A percentile compares a stretch with the other conserved stretches of the same genome.
These are phyloP conservation scores for Ia io DNA, from an alignment of 2,113 vertebrate genomes.

Conservation along the genomic window DNA sequence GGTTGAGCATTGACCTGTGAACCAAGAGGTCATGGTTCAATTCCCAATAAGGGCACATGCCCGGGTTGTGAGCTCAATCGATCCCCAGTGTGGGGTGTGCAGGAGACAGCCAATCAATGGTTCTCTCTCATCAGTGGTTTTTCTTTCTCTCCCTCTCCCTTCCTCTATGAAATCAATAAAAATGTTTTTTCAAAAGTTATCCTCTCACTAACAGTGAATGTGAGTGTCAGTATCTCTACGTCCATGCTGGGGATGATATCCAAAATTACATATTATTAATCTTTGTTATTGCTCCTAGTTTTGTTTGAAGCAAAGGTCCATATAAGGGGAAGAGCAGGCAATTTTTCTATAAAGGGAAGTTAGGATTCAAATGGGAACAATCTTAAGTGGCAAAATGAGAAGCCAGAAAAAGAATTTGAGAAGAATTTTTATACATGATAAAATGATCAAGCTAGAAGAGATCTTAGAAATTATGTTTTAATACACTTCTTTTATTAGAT, in stretches of 20 bases:
- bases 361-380: conserved; percentile 1
- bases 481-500: not conserved
- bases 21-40: too few relatives aligned
- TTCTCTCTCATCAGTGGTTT: too few relatives aligned
- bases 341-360: not conserved
- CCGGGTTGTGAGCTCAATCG: too few relatives aligned
- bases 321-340: not conserved
- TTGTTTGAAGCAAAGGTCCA: not conserved
- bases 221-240: not conserved
- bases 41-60: too few relatives aligned
- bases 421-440: not conserved
- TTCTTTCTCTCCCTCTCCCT: too few relatives aligned
- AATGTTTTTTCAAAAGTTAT: not conserved
- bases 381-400: not conserved
- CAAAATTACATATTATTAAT: not conserved
- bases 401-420: not conserved
- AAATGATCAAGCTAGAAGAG: not conserved
- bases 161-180: too few relatives aligned
- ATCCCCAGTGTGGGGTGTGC: too few relatives aligned
- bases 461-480: not conserved
- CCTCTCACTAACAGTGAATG: not conserved
- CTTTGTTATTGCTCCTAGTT: not conserved
- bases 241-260: not conserved
- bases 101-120: too few relatives aligned
- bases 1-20: too few relatives aligned